phyloP scores from a whole-genome alignment of 2,113 vertebrate species.

The Heterotilapia buettikoferi region DNA sequence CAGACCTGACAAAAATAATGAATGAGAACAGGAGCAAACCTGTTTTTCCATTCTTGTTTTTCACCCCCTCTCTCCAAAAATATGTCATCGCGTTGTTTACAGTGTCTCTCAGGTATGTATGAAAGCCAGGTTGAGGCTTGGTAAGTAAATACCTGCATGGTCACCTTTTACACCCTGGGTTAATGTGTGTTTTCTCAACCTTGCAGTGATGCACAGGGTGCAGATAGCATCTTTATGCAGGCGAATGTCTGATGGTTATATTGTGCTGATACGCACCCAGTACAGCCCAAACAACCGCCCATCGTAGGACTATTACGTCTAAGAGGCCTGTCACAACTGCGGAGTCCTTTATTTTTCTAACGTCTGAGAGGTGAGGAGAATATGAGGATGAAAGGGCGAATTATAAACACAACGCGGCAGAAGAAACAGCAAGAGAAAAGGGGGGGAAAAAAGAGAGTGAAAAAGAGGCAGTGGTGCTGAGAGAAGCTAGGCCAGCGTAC shows the following conservation, averaged over 20 bases:
- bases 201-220: slow-evolving; percentile 1
- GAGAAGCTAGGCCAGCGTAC: slow-evolving; percentile 23
- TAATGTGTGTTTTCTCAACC: slow-evolving; percentile 12
- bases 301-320: slow-evolving; percentile 48
- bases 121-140: slow-evolving; percentile 1
- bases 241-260: slow-evolving; percentile 40
- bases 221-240: slow-evolving; percentile 66
- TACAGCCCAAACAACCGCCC: slow-evolving; percentile 53
- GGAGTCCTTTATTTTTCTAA: slow-evolving; percentile 41
- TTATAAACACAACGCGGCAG: slow-evolving; percentile 34
- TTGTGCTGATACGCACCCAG: slow-evolving; percentile 6
- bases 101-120: not conserved
- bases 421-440: slow-evolving; percentile 7
- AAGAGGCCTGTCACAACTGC: slow-evolving; percentile 30
- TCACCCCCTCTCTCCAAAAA: not conserved
- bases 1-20: not conserved
- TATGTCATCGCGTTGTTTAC: not conserved
- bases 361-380: slow-evolving; percentile 36
- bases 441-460: slow-evolving; percentile 5
- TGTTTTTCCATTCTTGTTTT: not conserved
- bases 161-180: slow-evolving; percentile 36
- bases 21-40: not conserved
- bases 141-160: slow-evolving; percentile 35
- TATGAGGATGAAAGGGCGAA: slow-evolving; percentile 18
- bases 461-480: slow-evolving; percentile 47